Percentiles rank a stretch among this genome's conserved stretches.
Conservation (phyloP, 2,797 vertebrate species). For the Poeciliopsis presidionis region DNA sequence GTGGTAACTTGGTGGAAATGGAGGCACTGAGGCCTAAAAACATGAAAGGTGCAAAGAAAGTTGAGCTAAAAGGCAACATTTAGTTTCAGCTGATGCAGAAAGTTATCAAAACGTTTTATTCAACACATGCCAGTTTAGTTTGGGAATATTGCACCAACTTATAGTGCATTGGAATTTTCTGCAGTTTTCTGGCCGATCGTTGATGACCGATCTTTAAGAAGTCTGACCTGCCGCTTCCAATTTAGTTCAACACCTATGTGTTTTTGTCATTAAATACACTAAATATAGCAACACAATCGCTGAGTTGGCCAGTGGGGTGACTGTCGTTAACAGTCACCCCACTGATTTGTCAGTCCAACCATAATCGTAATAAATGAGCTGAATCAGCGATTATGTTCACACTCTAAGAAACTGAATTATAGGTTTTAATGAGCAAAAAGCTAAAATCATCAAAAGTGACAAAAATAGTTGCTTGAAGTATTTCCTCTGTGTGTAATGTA, state of each 20-base stretch:
- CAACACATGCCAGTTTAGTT: constrained; percentile 17
- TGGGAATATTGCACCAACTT: background rate
- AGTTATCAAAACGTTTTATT: constrained; percentile 2
- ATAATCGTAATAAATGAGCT: background rate
- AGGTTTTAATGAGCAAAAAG: background rate
- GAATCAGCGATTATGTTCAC: background rate
- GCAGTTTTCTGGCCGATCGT: too few species aligned
- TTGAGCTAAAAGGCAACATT: background rate
- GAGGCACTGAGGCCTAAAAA: constrained; percentile 7
- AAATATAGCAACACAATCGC: too few species aligned
- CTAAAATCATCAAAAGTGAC: background rate
- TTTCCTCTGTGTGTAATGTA: background rate
- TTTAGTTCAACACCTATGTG: too few species aligned
- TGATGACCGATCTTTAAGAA: too few species aligned
- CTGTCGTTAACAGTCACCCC: too few species aligned
- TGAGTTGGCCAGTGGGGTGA: too few species aligned
- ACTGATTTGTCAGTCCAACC: too few species aligned
- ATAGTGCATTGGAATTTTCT: background rate
- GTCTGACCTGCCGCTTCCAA: too few species aligned
- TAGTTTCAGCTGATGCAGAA: background rate
- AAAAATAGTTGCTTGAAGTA: background rate
- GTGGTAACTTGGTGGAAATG: background rate
- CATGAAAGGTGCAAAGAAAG: background rate
- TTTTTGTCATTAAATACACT: too few species aligned
- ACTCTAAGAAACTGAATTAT: background rate